Base-by-base conservation (phyloP, 2,888 invertebrate genomes). In the Drosophila pseudotalamancana region DNA sequence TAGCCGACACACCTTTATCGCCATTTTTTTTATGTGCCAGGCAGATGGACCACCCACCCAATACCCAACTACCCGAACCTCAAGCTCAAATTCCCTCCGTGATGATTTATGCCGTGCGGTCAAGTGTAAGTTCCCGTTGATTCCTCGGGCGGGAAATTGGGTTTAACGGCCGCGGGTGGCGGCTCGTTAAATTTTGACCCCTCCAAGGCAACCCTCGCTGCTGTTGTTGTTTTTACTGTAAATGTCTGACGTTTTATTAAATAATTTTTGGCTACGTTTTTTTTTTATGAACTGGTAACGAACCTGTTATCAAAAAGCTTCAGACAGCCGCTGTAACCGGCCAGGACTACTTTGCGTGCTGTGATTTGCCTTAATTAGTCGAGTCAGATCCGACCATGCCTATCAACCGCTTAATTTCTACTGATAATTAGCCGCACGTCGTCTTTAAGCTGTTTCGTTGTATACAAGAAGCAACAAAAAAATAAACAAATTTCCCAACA, bases 351-450 rank as follows among this genome's bases (percentile, higher is more conserved):
- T 72, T 74, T 72, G 78, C 77, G 59, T 67, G 81, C 79, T 85
- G 71, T 72, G 88, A 83, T 87, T 82, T 72, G 79, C 83, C 72
- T 71, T 83, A 87, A 83, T 83, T 87, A 83, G 86, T 79, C 60
- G 62, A 39, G 48, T 39, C 67, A 60, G 56, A 65, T 59, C 61
- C 51, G 34, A 48, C 42, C 51, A 12, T n/a, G 63, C 48, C 61
- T 25, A 48, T 55, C 49, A 50, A 31, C 21, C 59, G 43, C 56
- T 64, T 78, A 34, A 73, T 70, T 66, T 49, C 29, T 31, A 14
- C 51, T 37, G 65, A 69, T 69, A 72, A 75, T 76, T 77, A 73
- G 78, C 39, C 51, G 23, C 31, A 40, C 29, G 64, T 43, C 19
- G 39, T 27, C 46, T 6, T 49, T 75, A 55, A 75, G 48, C 64